Evolutionary conservation across 30 jellyfish, hydroid and myxozoan species (phyloP), one percentile per base, ranked within the genome.

Genomic region (Cassiopea andromeda): DNA sequence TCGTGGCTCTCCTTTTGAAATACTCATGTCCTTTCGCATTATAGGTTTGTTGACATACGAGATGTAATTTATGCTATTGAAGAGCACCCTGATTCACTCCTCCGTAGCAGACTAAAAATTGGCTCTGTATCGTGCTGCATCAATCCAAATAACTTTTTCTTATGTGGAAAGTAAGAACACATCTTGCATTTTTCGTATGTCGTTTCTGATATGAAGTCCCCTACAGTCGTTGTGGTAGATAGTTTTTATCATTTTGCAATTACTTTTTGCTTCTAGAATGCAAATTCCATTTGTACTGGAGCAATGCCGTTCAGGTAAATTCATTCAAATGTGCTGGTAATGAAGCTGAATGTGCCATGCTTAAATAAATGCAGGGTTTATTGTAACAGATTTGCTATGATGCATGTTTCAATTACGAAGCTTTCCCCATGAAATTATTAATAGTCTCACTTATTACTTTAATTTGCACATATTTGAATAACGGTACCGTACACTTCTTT

Each of bases 61-160:
- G 92, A 89, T 18, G 88, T 89, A 15, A 73, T 89, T 43, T 17
- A n/a, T n/a, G 96, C 89, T 4, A 59, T 89, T 2, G 84, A 89
- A 64, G 89, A 81, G 49, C 92, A 80, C 60, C 96, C 96, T 1
- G 92, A 89, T 57, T 58, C 48, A 8, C 47, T n/a, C 69, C 54
- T 89, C 67, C 64, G 88, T 43, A 75, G 61, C 88, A 89, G 75
- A 54, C 47, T 89, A 17, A 81, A 70, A 60, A 89, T 89, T 82
- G 96, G 96, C 78, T 59, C 96, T 1, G 96, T 89, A 7, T 72
- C 85, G 0, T 89, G 96, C 90, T 89, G 96, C 69, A 74, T 89
- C 16, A 73, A 73, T 48, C 96, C 96, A 70, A 44, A 50, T 12
- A 89, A 69, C 60, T 9, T 78, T 2, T 87, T 27, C 44, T 47